Percentiles rank a stretch among this genome's conserved stretches.
phyloP scores from a whole-genome alignment of 2,888 invertebrate genomes.

The Eupithecia dodoneata region DNA sequence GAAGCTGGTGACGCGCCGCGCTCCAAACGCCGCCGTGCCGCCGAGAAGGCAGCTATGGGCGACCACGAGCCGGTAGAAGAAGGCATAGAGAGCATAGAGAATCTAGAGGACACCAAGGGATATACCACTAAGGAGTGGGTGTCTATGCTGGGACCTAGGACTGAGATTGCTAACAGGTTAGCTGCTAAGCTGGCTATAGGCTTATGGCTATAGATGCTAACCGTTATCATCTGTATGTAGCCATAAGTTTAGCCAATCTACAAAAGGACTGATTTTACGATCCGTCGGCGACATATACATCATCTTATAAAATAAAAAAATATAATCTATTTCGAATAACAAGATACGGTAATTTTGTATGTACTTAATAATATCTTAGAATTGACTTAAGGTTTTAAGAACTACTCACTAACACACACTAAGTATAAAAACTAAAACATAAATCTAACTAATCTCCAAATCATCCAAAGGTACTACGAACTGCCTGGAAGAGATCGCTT shows the following conservation, averaged over 20 bases:
- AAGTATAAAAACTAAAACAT: too few species aligned
- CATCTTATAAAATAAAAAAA: too few species aligned
- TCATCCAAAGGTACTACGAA: too few species aligned
- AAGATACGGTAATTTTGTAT: too few species aligned
- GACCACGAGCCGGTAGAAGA: constrained; percentile 91
- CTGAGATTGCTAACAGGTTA: constrained; percentile 95
- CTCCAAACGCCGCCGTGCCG: constrained; percentile 89
- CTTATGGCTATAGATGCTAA: too few species aligned
- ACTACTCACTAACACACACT: too few species aligned
- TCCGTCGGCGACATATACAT: not conserved
- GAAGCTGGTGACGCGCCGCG: constrained; percentile 87
- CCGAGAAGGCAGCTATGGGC: constrained; percentile 94
- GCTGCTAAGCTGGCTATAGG: not conserved
- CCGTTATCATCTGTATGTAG: not conserved
- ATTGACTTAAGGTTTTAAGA: too few species aligned
- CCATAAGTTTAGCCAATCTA: not conserved
- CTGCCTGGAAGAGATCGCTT: too few species aligned
- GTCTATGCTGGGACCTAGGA: constrained; percentile 96
- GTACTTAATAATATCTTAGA: too few species aligned
- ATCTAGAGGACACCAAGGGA: constrained; percentile 98
- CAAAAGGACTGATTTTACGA: not conserved
- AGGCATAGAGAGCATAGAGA: constrained; percentile 97
- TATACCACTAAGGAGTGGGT: constrained; percentile 98
- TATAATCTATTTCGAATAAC: too few species aligned
- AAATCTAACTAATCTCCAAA: too few species aligned